Evolutionary conservation across 2,888 invertebrate species (phyloP).

Genomic region (Hybos culiciformis): DNA sequence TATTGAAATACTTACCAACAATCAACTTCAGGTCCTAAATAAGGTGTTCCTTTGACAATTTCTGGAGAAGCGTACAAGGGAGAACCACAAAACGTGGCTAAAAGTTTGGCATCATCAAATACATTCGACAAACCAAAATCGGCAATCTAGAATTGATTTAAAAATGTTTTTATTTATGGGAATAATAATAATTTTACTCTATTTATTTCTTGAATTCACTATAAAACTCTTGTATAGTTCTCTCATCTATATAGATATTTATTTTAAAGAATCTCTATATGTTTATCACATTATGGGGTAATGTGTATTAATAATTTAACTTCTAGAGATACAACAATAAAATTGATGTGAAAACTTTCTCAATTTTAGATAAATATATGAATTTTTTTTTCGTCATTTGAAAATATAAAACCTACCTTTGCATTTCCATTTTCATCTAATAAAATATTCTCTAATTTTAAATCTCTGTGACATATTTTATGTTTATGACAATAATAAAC

Average conservation of each 20-base stretch:
- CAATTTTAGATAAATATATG: constrained; percentile 2
- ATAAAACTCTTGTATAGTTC: too few relatives aligned
- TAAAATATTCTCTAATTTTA: constrained; percentile 90
- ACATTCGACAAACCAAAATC: constrained; percentile 98
- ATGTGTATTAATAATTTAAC: too few relatives aligned
- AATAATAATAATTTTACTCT: too few relatives aligned
- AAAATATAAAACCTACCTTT: constrained; percentile 50
- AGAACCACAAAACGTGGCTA: constrained; percentile 92
- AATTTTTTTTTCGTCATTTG: neutral
- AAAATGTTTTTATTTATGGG: too few relatives aligned
- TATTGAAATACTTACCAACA: too few relatives aligned
- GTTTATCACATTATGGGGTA: too few relatives aligned
- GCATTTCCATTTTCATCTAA: constrained; percentile 88
- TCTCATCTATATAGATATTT: too few relatives aligned
- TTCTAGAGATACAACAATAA: too few relatives aligned
- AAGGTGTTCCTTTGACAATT: constrained; percentile 93
- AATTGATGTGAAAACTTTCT: neutral
- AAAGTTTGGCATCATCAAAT: constrained; percentile 71
- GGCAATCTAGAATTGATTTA: too few relatives aligned
- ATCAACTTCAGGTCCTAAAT: constrained; percentile 92
- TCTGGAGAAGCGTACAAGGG: constrained; percentile 95
- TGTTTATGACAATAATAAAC: constrained; percentile 98
- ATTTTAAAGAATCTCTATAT: too few relatives aligned
- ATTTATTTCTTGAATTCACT: too few relatives aligned
- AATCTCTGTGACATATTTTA: constrained; percentile 91